Evolutionary conservation across 2,888 invertebrate genomes (phyloP).

Genomic region (Chrysolina americana): DNA sequence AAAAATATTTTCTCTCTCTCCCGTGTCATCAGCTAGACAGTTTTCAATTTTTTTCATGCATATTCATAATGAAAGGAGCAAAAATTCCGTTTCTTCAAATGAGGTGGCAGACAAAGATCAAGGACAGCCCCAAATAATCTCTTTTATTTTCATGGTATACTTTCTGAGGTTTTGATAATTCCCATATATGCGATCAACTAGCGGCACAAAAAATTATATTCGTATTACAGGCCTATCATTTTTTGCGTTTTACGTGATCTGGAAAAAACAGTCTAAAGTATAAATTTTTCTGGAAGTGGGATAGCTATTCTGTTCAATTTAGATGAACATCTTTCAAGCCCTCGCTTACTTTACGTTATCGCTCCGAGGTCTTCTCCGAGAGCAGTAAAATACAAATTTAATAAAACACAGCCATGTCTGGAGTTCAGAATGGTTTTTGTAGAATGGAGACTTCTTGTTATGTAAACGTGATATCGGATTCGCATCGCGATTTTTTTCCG

Average conservation of each 20-base stretch:
- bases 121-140: too few species aligned
- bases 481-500: neutral
- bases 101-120: too few species aligned
- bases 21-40: too few species aligned
- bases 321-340: neutral
- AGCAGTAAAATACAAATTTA: conserved; percentile 10
- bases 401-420: neutral
- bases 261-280: neutral
- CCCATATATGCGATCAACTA: too few species aligned
- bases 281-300: neutral
- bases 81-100: too few species aligned
- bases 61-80: too few species aligned
- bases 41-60: too few species aligned
- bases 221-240: neutral
- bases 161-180: too few species aligned
- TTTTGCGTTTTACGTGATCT: neutral
- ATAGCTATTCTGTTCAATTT: neutral
- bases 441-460: conserved; percentile 11
- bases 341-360: neutral
- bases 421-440: neutral
- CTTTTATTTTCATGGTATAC: too few species aligned
- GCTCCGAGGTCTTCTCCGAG: neutral
- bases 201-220: neutral
- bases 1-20: too few species aligned
- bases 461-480: conserved; percentile 1